Evolutionary conservation across 1,140 invertebrate species (phyloP), one percentile per base, ranked within the genome.

Genomic region (Lordiphosa clarofinis): DNA sequence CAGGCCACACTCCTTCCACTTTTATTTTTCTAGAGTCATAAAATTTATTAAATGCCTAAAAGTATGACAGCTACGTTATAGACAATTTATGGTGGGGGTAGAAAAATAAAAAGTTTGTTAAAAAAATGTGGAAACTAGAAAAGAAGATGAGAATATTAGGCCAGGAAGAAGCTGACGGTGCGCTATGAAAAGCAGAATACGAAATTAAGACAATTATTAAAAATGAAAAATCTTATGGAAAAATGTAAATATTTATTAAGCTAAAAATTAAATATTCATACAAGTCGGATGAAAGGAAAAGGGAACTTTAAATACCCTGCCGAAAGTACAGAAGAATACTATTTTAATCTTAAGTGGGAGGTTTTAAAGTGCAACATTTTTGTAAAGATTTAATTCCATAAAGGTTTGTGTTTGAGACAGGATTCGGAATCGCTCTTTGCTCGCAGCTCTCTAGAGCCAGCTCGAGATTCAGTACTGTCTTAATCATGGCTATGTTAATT

Each of bases 21-120:
- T 33, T 19, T 15, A n/a, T 21, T n/a, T 31, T 35, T 24, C 11
- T 49, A 54, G 56, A 84, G 64, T 78, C 79, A 78, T 84, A 84
- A 84, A 84, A 84, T 84, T 78, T 84, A 86, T 86, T 78, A 86
- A 84, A 84, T 78, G 81, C 69, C 78, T 69, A 86, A 86, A 78
- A 84, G 79, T 84, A 86, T 86, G 73, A 86, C 79, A 84, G 73
- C 78, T 54, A 31, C 28, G 28, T 31, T 31, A 76, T 82, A 71
- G 76, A 82, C 76, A 81, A 81, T 82, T 81, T 81, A 81, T 75
- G 56, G 55, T 15, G 12, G 38, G 70, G 10, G 44, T 13, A 47
- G 15, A 24, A 47, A 47, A 47, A 47, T 47, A 47, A 33, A 24
- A 52, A 36, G 15, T 15, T 19, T 4, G 53, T 15, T 9, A 24